A percentile compares a stretch with the other conserved stretches of the same genome.
phyloP scores from a whole-genome alignment of 2,888 invertebrate species.

The Drosophila bunnanda region DNA sequence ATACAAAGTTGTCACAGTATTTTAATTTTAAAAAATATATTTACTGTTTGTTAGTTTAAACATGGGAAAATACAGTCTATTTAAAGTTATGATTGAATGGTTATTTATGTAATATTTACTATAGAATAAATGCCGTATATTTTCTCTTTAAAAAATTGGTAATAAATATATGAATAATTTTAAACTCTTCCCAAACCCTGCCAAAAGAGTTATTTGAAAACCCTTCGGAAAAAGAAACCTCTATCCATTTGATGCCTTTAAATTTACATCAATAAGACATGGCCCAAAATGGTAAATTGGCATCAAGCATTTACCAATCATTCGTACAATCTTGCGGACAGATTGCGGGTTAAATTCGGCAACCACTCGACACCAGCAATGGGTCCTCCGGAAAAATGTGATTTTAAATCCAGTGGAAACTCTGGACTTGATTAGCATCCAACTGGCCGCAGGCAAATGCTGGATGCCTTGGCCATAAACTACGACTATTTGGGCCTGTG shows the following conservation, averaged over 20 bases:
- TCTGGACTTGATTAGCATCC: slow-evolving; percentile 42
- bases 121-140: too few relatives aligned
- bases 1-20: too few relatives aligned
- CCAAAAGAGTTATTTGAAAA: neutral
- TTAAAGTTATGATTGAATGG: too few relatives aligned
- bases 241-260: neutral
- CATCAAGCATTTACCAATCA: slow-evolving; percentile 8
- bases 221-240: neutral
- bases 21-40: neutral
- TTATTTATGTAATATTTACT: too few relatives aligned
- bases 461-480: slow-evolving; percentile 34
- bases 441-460: slow-evolving; percentile 33
- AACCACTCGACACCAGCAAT: slow-evolving; percentile 20
- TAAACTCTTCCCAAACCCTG: neutral
- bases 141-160: too few relatives aligned
- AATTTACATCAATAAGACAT: neutral
- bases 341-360: slow-evolving; percentile 16
- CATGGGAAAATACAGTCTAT: too few relatives aligned
- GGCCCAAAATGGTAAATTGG: slow-evolving; percentile 6
- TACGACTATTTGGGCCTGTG: slow-evolving; percentile 27
- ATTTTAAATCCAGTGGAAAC: slow-evolving; percentile 29
- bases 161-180: too few relatives aligned
- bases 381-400: slow-evolving; percentile 19
- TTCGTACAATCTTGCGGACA: slow-evolving; percentile 10
- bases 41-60: too few relatives aligned